Percentiles rank a stretch among this genome's conserved stretches.
These are phyloP conservation scores for Macheiramphus alcinus DNA, from an alignment of 2,113 vertebrate species.

Conservation along the genomic window DNA sequence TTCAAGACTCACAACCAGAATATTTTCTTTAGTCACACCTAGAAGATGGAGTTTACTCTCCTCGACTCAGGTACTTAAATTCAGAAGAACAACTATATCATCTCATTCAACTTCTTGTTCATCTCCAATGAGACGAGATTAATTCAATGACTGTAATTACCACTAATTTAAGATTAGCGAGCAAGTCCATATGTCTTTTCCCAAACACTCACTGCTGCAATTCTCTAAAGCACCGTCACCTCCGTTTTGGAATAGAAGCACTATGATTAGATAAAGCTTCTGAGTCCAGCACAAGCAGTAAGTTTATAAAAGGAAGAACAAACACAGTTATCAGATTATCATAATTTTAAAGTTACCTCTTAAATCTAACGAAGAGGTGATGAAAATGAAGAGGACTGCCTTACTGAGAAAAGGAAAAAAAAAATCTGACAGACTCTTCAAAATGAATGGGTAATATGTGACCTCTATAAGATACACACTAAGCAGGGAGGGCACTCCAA, in stretches of 20 bases:
- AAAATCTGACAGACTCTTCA: not conserved
- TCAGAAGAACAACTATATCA: slow-evolving; percentile 3
- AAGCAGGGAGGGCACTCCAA: not conserved
- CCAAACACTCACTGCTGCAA: not conserved
- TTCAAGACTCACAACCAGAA: not conserved
- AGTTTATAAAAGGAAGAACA: not conserved
- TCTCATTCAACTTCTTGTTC: not conserved
- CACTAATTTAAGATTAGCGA: not conserved
- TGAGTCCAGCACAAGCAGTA: not conserved
- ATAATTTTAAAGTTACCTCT: not conserved
- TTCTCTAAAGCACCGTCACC: not conserved
- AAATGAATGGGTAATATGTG: not conserved
- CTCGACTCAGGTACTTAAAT: not conserved
- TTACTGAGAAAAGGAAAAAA: not conserved
- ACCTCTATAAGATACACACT: not conserved
- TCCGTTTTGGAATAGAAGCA: not conserved
- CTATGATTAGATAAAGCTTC: not conserved
- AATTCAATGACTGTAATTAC: slow-evolving; percentile 25
- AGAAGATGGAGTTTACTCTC: not conserved
- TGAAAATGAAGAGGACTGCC: not conserved
- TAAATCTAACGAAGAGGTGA: not conserved
- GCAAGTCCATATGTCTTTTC: not conserved
- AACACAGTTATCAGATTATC: not conserved
- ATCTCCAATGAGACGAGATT: not conserved
- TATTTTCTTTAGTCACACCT: slow-evolving; percentile 21